Evolutionary conservation across 2,797 vertebrate genomes (phyloP), one percentile per base, ranked within the genome.

Genomic region (Eptatretus atami): DNA sequence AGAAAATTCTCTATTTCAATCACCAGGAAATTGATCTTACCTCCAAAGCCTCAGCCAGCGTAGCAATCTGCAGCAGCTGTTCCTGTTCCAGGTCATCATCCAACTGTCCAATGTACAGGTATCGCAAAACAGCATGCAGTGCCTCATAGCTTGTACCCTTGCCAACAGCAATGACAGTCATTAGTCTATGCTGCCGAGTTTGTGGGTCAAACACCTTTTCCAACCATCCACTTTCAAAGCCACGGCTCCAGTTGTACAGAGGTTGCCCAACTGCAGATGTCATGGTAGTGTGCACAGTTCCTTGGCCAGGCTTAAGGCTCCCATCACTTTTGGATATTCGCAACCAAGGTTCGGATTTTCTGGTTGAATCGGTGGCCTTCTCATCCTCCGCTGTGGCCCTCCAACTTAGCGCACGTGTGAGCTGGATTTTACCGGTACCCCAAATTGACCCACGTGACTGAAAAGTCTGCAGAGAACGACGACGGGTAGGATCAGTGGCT

Each of bases 31-130:
- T 44, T 44, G 57, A 25, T 24, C 57, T 61, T 61, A 25, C 57
- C 57, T 88, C 84, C 2, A 88, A 78, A 64, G 84, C 76, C 74
- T 87, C 84, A 0, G 84, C 83, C 0, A 88, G 84, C 72, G 78
- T 78, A n/a, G 82, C 84, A 69, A 87, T 81, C 74, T 85, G 82
- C 76, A 80, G 78, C 67, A 88, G 77, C 69, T 85, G 80, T 0
- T 75, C 72, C 13, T 78, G 71, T n/a, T 25, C 9, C 57, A 61
- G 57, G 19, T 71, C 71, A 72, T 81, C 77, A 12, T 85, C 80
- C 69, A 88, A 73, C 63, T 69, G 73, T 53, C 84, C 84, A 0
- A 80, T 86, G 74, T 86, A 88, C 57, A 88, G 69, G 72, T 86
- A 85, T 64, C 83, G 79, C 66, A 88, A 78, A 65, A 86, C 83